phyloP scores from a whole-genome alignment of 1,140 invertebrate species.

The Stegodyphus dumicola region DNA sequence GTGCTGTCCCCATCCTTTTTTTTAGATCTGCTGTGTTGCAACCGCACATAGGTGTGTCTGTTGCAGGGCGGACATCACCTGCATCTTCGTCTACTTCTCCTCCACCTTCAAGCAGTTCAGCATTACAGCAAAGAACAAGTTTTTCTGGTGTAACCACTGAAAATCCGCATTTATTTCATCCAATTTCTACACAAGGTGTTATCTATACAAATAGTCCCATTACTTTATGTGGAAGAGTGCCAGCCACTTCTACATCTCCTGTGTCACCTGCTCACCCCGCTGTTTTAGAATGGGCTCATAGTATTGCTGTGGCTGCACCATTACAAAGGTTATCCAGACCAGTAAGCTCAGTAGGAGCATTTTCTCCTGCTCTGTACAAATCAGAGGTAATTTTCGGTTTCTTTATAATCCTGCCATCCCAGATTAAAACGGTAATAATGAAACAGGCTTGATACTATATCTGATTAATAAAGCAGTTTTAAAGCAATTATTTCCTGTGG shows the following conservation, averaged over 20 bases:
- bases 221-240: conserved; percentile 35
- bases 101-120: conserved; percentile 2
- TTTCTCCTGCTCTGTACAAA: conserved; percentile 53
- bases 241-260: conserved; percentile 47
- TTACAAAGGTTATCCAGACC: conserved; percentile 36
- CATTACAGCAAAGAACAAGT: conserved; percentile 29
- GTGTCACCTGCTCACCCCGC: conserved; percentile 53
- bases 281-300: conserved; percentile 54
- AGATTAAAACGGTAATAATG: too few relatives aligned
- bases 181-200: conserved; percentile 48
- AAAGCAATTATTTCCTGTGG: too few relatives aligned
- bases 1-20: not conserved
- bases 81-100: conserved; percentile 39
- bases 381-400: conserved; percentile 32
- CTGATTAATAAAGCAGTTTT: too few relatives aligned
- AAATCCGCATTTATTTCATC: conserved; percentile 48
- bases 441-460: too few relatives aligned
- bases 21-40: conserved; percentile 48
- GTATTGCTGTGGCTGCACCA: conserved; percentile 44
- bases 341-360: conserved; percentile 41
- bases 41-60: conserved; percentile 43
- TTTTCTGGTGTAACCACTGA: conserved; percentile 30
- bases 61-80: conserved; percentile 34
- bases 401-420: too few relatives aligned
- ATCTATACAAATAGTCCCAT: conserved; percentile 52